These are phyloP conservation scores for Eurytoma californica DNA, from an alignment of 2,888 invertebrate genomes.

Conservation along the genomic window DNA sequence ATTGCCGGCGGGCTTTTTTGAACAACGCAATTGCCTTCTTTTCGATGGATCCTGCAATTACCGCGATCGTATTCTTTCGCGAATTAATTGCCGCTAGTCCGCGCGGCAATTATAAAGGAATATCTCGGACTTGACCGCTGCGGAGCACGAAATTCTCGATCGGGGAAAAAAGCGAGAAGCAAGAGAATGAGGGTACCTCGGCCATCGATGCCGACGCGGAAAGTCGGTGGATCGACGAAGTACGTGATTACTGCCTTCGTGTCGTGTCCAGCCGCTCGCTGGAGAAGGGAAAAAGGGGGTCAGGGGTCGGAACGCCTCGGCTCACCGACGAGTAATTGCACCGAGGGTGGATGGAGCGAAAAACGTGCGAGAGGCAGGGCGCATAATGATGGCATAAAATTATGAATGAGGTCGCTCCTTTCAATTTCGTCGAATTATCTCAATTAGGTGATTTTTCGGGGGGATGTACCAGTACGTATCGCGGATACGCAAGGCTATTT, in stretches of 20 bases:
- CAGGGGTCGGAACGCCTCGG: conserved; percentile 72
- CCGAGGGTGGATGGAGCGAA: conserved; percentile 64
- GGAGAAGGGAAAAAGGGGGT: conserved; percentile 70
- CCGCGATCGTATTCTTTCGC: too few species aligned
- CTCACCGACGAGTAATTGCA: conserved; percentile 72
- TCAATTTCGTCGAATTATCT: conserved; percentile 49
- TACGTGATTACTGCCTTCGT: conserved; percentile 69
- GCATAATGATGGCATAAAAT: conserved; percentile 17
- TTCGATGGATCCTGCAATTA: too few species aligned
- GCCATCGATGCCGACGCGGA: not conserved
- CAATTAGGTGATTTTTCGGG: conserved; percentile 29
- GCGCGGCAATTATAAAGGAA: too few species aligned
- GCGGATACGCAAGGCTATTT: not conserved
- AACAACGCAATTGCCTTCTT: too few species aligned
- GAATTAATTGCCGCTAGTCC: too few species aligned
- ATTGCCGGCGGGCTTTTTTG: too few species aligned
- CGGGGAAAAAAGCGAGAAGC: not conserved
- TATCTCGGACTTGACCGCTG: not conserved
- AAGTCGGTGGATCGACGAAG: conserved; percentile 55
- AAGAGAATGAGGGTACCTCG: not conserved
- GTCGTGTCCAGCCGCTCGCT: conserved; percentile 24
- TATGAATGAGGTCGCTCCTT: conserved; percentile 26
- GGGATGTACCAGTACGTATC: not conserved
- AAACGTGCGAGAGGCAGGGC: conserved; percentile 56
- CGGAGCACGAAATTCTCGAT: not conserved